A percentile compares a stretch with the other conserved stretches of the same genome.
Evolutionary conservation across 1,140 invertebrate genomes (phyloP).

Genomic region (Muscidifurax raptorellus): DNA sequence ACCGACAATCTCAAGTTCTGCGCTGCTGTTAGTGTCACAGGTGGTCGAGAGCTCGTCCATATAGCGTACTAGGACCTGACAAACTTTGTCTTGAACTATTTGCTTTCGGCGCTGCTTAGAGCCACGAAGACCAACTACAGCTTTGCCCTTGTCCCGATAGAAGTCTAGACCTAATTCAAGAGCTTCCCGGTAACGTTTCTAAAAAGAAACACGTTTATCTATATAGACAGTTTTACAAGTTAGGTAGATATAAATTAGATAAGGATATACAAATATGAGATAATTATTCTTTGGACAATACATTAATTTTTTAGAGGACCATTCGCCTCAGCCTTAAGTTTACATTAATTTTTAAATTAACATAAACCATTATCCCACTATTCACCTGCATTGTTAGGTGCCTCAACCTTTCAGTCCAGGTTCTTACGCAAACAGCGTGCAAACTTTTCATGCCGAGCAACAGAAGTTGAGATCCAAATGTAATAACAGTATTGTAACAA

Average conservation of each 20-base stretch:
- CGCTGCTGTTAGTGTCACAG: constrained; percentile 54
- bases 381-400: constrained; percentile 80
- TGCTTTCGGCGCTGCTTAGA: constrained; percentile 77
- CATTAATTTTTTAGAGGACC: too few relatives aligned
- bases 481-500: constrained; percentile 93
- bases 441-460: constrained; percentile 89
- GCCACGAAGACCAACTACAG: constrained; percentile 79
- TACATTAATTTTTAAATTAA: too few relatives aligned
- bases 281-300: too few relatives aligned
- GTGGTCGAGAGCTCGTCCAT: constrained; percentile 77
- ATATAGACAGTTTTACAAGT: too few relatives aligned
- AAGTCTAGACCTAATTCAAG: constrained; percentile 81
- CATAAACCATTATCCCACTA: too few relatives aligned
- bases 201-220: constrained; percentile 55
- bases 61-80: constrained; percentile 73
- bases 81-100: constrained; percentile 79
- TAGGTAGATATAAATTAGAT: too few relatives aligned
- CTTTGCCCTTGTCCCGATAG: constrained; percentile 83
- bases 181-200: constrained; percentile 80
- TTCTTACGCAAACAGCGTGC: constrained; percentile 87
- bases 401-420: constrained; percentile 87
- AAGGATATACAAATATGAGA: too few relatives aligned
- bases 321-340: too few relatives aligned
- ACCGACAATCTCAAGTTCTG: constrained; percentile 64
- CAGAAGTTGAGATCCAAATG: constrained; percentile 87